Base-by-base conservation (phyloP, 2,113 vertebrate species). In the Fregetta grallaria region DNA sequence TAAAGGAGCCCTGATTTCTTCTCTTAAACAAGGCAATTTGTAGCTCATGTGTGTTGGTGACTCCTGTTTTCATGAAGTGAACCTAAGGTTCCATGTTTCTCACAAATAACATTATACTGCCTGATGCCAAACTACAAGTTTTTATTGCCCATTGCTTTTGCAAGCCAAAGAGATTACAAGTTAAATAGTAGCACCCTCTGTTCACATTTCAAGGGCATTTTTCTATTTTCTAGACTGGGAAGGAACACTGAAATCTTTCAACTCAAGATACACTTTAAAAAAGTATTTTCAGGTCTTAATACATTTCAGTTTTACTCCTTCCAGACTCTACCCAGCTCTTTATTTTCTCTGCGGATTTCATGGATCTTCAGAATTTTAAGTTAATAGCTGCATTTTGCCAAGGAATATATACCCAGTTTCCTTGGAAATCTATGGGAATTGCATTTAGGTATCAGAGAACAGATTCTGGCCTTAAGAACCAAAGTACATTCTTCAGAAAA, bases 401-500 rank as follows among this genome's bases (percentile, higher is more conserved):
- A 79, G 77, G 49, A 87, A 90, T 53, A 53, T 73, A 38, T 47
- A 66, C 26, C 8, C 49, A 73, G 9, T 85, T 96, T 58, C 80
- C 75, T 59, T 89, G n/a, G 49, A 94, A 91, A 70, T 94, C 62
- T 59, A 25, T 68, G 36, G 71, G 42, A 94, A 92, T 76, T 86
- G 49, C 77, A 58, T 73, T 91, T 91, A 73, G 40, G 32, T 81
- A 89, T 71, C 73, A 81, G 52, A 87, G 68, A 84, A 75, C 61
- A 95, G 68, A 75, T 85, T 89, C 53, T 71, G 77, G 16, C 53
- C 72, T 62, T 66, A 66, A 92, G 38, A 92, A 47, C 59, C 50
- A 92, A 80, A 71, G 34, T 66, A 10, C 58, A 61, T 91, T 84
- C 72, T 95, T 95, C 73, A 80, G 72, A 92, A 94, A 88, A 93